Base-by-base conservation (phyloP, 2,113 vertebrate genomes). In the Pachycephala philippinensis region DNA sequence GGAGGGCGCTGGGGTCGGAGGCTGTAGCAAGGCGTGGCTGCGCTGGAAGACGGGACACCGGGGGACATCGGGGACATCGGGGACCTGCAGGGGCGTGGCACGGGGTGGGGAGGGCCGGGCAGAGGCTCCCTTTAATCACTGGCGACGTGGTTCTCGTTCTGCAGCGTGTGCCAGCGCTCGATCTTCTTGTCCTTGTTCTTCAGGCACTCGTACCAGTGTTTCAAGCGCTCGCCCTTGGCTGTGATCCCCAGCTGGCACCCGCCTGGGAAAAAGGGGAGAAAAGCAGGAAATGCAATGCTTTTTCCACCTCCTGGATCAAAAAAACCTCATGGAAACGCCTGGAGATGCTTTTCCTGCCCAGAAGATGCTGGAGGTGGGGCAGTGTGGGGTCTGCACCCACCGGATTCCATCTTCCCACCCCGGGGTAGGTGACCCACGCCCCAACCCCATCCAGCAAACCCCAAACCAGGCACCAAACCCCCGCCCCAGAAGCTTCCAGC, bases 181-280 rank as follows among this genome's bases (percentile, higher is more conserved):
- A 99, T 99, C 98, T 98, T 99, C 99, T 99, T 99, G 97, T 99
- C 99, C 97, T 99, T 99, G 98, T 99, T 99, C 98, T 99, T 99
- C 97, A 99, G 86, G 64, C 99, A 99, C 94, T 99, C 99, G 3
- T 99, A 99, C 99, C 99, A 99, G 97, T 99, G 99, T 98, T 99
- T 99, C 96, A 99, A 98, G 87, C 99, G 96, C 95, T 99, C 99
- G 6, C 99, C 99, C 95, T 99, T 99, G 47, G 99, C 99, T 1
- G 98, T 99, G 96, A 99, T 99, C 40, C 99, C 99, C 52, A 99
- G 98, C 96, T 99, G 99, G 93, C 99, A 99, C 11, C 99, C 98
- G 0, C 98, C 98, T 98, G 95, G 15, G n/a, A 15, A 71, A 71
- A 27, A 26, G n/a, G 65, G 56, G 61, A 47, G 27, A 45, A 24